phyloP scores from a whole-genome alignment of 2,113 vertebrate genomes.

The Pterocles orientalis region DNA sequence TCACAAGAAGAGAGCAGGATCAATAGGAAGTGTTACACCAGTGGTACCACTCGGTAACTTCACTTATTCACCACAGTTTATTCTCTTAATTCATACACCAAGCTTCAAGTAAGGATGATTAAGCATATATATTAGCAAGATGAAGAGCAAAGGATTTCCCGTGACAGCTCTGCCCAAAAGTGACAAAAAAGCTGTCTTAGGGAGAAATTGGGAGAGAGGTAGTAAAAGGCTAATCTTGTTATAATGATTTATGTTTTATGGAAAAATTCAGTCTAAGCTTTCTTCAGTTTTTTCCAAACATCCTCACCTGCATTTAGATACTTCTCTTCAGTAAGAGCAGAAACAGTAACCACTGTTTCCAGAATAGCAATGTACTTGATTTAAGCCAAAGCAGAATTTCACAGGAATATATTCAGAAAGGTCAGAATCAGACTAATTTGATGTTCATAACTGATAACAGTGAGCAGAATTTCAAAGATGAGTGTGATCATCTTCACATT shows the following conservation, averaged over 20 bases:
- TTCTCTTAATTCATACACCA: background rate
- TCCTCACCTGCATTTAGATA: background rate
- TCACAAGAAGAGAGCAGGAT: background rate
- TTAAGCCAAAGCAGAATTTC: background rate
- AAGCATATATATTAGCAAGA: background rate
- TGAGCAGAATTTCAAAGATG: background rate
- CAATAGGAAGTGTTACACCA: background rate
- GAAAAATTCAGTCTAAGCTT: background rate
- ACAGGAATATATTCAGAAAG: background rate
- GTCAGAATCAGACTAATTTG: background rate
- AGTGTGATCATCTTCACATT: accelerated
- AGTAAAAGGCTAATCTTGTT: slow-evolving; percentile 26
- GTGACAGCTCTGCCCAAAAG: slow-evolving; percentile 4
- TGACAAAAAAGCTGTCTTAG: background rate
- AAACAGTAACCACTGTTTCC: background rate
- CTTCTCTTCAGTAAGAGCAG: background rate
- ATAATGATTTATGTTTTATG: background rate
- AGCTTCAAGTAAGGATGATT: background rate
- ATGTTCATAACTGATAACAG: background rate
- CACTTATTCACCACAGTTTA: background rate
- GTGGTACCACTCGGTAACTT: background rate
- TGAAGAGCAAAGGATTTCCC: slow-evolving; percentile 22
- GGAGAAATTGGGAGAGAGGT: background rate
- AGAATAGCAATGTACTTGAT: background rate
- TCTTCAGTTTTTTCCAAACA: background rate